phyloP scores from a whole-genome alignment of 2,113 vertebrate genomes.

The Stigmatopora argus region DNA sequence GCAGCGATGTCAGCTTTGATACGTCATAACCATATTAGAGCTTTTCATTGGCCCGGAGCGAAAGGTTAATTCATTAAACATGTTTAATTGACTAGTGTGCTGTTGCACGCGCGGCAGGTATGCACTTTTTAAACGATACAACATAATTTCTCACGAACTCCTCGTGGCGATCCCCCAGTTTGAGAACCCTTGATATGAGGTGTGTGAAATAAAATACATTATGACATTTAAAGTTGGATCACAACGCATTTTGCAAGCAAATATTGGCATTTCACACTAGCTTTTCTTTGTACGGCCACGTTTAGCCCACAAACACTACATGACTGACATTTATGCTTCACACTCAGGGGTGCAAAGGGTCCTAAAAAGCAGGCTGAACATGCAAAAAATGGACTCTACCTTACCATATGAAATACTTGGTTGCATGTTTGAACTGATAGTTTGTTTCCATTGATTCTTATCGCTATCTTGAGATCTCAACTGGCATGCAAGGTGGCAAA shows the following conservation, averaged over 20 bases:
- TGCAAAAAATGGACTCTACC: slow-evolving; percentile 35
- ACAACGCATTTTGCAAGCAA: slow-evolving; percentile 63
- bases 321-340: slow-evolving; percentile 36
- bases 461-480: slow-evolving; percentile 4
- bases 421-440: background rate
- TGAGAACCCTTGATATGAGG: slow-evolving; percentile 48
- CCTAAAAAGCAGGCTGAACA: slow-evolving; percentile 43
- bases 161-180: background rate
- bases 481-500: slow-evolving; percentile 38
- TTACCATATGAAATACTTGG: no score
- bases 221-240: slow-evolving; percentile 68
- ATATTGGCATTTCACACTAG: slow-evolving; percentile 70
- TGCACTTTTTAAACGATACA: background rate
- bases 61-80: background rate
- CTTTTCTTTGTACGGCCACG: slow-evolving; percentile 51
- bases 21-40: no score
- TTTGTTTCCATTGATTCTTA: background rate
- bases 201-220: slow-evolving; percentile 72
- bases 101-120: background rate
- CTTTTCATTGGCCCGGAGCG: background rate
- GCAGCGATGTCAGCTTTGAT: no score
- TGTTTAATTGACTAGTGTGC: background rate
- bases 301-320: slow-evolving; percentile 53
- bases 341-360: slow-evolving; percentile 29
- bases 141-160: background rate